Base-by-base conservation (phyloP, 2,888 invertebrate species). In the Spilosoma lubricipeda region DNA sequence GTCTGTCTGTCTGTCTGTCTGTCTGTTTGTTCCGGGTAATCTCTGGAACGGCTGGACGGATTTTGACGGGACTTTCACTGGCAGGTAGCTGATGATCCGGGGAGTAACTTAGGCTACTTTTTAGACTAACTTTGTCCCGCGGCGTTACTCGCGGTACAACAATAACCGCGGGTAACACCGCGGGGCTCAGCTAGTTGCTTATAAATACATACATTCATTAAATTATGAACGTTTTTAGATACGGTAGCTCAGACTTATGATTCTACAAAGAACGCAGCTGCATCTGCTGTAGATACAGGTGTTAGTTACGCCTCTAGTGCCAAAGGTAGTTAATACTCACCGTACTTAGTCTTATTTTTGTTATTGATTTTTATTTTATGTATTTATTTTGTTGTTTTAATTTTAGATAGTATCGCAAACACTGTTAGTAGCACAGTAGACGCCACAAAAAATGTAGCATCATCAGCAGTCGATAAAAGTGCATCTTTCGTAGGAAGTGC, bases 351-450 rank as follows among this genome's bases (percentile, higher is more conserved):
- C 15, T 30, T 30, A 15, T 30, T 63, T 13, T 27, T 27, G 13
- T 30, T 3, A 30, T 30, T 63, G 15, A 65, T 48, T 42, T 27
- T 56, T 70, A 9, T 67, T 67, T 67, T 59, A 30, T 72, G 42
- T 75, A 52, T n/a, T n/a, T 9, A 52, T 18, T 20, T 72, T 18
- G 18, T 36, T 45, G 15, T 66, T 77, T 75, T 71, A 52, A 3
- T 42, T 67, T n/a, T 67, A 71, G 72, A 67, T 33, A 20, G 30
- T 67, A n/a, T 72, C n/a, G 39, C 68, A 68, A 91, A 85, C 74
- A 90, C 92, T 59, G 83, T 90, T 39, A 76, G 86, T 72, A 85
- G 86, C 70, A 91, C 92, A 30, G 88, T 93, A 86, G 92, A 93
- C 70, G 87, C 86, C 7, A 91, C 92, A n/a, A 93, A 92, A 83